Base-by-base conservation (phyloP, 2,888 invertebrate species). In the Ormyrus rosae region DNA sequence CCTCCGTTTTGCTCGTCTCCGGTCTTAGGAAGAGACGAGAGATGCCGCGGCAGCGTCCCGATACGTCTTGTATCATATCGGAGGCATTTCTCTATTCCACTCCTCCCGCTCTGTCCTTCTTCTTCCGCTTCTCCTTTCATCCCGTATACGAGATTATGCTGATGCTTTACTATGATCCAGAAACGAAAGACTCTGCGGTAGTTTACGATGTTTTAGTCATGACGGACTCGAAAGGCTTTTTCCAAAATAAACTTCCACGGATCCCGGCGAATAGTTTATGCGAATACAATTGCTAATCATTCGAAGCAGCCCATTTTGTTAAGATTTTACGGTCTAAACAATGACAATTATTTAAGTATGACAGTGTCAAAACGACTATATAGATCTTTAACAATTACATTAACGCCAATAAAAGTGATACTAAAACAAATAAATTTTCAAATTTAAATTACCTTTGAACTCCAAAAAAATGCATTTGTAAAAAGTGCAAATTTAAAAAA, bases 161-260 rank as follows among this genome's bases (percentile, higher is more conserved):
- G 82, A 82, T 82, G 70, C 80, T 80, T 80, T 77, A 74, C 79
- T 80, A 70, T 73, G 73, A 82, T 77, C 75, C 73, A 80, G 68
- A 77, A 80, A 73, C 72, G 76, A 80, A 76, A 78, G 78, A 56
- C 73, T 74, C 53, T 8, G 50, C 46, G 68, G 46, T 73, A 76
- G 67, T 82, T 82, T 82, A 82, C 80, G 80, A 80, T 80, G 82
- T 80, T 82, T 82, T 80, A 82, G 82, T 80, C 76, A 82, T 82
- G 82, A 80, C 76, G 56, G 70, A 72, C 67, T 55, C 46, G 56
- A 34, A 34, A 50, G 68, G 74, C 19, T 9, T 69, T 64, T 73
- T 61, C 56, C 46, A 68, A 78, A 72, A 78, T 67, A 78, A 67
- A 34, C 19, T 78, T 61, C 19, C 34, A 58, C 67, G 51, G 53